Conservation (phyloP, 2,113 vertebrate species). For the Petrocephalus zakoni region DNA sequence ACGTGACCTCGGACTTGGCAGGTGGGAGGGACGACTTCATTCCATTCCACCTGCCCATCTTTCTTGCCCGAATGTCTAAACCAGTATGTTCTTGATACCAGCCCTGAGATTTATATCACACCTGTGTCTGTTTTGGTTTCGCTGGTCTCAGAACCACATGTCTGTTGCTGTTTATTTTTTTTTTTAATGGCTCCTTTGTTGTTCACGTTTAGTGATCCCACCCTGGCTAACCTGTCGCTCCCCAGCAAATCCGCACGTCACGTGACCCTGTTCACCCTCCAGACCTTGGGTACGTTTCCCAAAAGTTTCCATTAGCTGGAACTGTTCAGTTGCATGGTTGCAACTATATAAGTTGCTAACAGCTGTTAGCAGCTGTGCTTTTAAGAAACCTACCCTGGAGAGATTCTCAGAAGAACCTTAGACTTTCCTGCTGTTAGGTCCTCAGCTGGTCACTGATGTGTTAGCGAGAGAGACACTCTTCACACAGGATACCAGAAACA, state of each 20-base stretch:
- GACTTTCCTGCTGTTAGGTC: neutral
- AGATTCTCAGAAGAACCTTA: neutral
- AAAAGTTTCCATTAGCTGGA: neutral
- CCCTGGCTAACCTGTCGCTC: neutral
- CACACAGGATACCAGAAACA: neutral
- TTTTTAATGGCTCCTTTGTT: neutral
- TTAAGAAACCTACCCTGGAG: neutral
- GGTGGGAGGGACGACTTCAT: neutral
- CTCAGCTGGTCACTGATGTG: neutral
- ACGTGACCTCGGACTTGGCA: neutral
- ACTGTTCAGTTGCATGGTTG: neutral
- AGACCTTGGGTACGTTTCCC: neutral
- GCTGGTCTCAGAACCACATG: neutral
- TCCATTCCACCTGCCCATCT: neutral
- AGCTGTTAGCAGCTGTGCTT: neutral
- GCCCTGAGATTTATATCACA: neutral
- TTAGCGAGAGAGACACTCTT: neutral
- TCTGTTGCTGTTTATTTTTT: neutral
- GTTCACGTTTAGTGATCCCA: neutral
- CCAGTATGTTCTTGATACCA: neutral
- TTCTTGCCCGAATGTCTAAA: neutral
- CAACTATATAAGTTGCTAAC: neutral
- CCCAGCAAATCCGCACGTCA: neutral
- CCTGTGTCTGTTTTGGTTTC: neutral
- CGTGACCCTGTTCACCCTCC: neutral